phyloP scores from a whole-genome alignment of 2,888 invertebrate genomes.

The Epistrophe grossulariae region DNA sequence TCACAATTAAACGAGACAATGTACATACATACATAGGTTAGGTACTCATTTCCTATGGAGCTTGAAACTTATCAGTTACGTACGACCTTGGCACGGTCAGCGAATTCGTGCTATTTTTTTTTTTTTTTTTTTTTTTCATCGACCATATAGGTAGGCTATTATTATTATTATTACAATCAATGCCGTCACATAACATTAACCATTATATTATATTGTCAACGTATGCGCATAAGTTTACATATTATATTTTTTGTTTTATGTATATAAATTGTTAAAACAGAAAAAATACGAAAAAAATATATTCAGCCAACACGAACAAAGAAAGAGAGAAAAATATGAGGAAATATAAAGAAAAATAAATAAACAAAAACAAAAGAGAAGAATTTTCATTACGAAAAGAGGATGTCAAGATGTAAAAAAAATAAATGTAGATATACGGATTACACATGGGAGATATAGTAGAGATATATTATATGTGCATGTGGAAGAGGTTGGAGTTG shows the following conservation, averaged over 20 bases:
- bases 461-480: not conserved
- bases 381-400: conserved; percentile 34
- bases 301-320: not conserved
- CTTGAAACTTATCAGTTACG: conserved; percentile 58
- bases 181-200: conserved; percentile 43
- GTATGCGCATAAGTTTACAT: conserved; percentile 31
- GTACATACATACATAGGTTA: no score
- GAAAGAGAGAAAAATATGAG: conserved; percentile 15
- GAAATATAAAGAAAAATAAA: not conserved
- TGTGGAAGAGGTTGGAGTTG: no score
- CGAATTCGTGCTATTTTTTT: conserved; percentile 36
- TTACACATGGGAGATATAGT: conserved; percentile 18
- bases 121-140: conserved; percentile 1
- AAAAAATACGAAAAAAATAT: not conserved
- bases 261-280: not conserved
- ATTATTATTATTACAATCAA: conserved; percentile 31
- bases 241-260: not conserved
- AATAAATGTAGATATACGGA: conserved; percentile 13
- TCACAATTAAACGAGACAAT: conserved; percentile 43
- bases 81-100: conserved; percentile 63
- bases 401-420: conserved; percentile 22
- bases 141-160: conserved; percentile 31
- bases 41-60: conserved; percentile 43
- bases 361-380: conserved; percentile 15
- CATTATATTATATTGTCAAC: conserved; percentile 40